Evolutionary conservation across 2,888 invertebrate genomes (phyloP), one percentile per base, ranked within the genome.

Genomic region (Habrosyne pyritoides): DNA sequence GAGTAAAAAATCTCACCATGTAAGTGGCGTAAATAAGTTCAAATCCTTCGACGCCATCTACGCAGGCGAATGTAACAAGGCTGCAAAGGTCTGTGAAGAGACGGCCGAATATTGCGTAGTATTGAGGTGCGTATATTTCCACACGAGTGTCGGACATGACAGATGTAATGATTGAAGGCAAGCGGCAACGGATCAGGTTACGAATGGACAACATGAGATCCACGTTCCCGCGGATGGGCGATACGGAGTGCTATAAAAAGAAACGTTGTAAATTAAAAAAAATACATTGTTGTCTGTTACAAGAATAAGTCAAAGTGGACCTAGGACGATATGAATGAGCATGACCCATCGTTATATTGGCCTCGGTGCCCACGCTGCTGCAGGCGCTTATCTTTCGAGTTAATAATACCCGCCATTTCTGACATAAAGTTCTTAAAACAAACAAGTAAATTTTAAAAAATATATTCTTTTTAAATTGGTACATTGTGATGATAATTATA

Each of bases 21-120:
- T 71, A 86, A 1, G 64, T 56, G 6, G 61, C 66, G 60, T 68
- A 80, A 3, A 86, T 53, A 2, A 54, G 54, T 1, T 75, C 69
- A 10, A 88, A 57, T 0, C 82, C 86, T 0, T 73, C 69, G 1
- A 71, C 58, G 0, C 81, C 83, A 1, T 83, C 69, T 0, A 57
- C 55, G 60, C 84, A 82, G 57, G 79, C 77, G 55, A 75, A 65
- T 0, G 71, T 62, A 10, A 88, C 58, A 2, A 87, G 67, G 0
- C 81, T 66, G 63, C 87, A 86, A 28, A 86, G 53, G 50, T 89
- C 88, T 1, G 64, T 72, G 69, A 77, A 87, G 14, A 87, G 66
- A 0, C 81, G 67, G 1, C 75, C 54, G 61, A 84, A 77, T 10
- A 82, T 66, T 2, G 70, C 57, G 61, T 84, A 87, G 76, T 86